A percentile compares a stretch with the other conserved stretches of the same genome.
phyloP scores from a whole-genome alignment of 2,888 invertebrate genomes.

The Cryptus armator region DNA sequence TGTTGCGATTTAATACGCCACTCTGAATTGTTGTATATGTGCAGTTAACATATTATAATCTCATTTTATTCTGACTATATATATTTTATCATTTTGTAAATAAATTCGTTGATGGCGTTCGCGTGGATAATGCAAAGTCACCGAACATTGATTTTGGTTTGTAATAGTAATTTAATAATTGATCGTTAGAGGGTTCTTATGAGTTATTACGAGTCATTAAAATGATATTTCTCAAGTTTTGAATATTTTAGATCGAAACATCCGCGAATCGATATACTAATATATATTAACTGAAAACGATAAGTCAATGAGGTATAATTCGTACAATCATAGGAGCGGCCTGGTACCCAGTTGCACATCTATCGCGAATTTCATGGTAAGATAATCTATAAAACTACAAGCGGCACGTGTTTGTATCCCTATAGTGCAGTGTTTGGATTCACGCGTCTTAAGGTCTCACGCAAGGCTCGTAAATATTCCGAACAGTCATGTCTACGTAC shows the following conservation, averaged over 20 bases:
- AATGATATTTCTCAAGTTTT: no score
- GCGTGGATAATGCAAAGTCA: no score
- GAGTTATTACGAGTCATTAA: no score
- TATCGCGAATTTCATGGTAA: not conserved
- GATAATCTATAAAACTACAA: slow-evolving; percentile 1
- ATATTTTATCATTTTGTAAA: no score
- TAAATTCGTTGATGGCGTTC: no score
- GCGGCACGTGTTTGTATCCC: not conserved
- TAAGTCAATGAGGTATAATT: not conserved
- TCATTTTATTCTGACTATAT: no score
- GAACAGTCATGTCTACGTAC: not conserved
- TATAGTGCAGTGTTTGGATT: slow-evolving; percentile 31
- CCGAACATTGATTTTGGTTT: no score
- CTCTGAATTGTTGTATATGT: no score
- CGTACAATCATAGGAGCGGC: not conserved
- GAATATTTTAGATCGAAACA: not conserved
- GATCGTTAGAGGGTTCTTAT: no score
- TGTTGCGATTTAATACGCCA: no score
- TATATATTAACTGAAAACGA: not conserved
- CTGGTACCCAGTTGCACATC: not conserved
- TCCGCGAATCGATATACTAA: not conserved
- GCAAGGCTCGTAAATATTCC: slow-evolving; percentile 47
- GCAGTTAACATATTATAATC: no score
- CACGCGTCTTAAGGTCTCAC: slow-evolving; percentile 26
- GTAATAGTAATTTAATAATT: no score